Evolutionary conservation across 92 coral and sea anemone species (phyloP).

Genomic region (Parazoanthus atlanticus): DNA sequence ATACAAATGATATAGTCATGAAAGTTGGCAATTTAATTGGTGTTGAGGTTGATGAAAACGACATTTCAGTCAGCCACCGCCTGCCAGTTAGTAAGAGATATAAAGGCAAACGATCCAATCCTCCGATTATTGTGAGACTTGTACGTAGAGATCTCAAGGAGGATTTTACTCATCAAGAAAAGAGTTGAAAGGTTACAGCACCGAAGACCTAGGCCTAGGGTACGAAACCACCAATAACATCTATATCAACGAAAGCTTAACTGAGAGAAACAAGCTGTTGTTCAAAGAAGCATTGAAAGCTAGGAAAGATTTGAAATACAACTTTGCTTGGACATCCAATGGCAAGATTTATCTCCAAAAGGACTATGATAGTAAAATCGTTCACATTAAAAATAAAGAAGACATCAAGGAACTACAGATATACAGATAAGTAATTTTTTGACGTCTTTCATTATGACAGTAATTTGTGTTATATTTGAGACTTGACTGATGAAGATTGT

Average conservation of each 20-base stretch:
- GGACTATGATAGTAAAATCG: conserved; percentile 23
- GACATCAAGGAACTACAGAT: neutral
- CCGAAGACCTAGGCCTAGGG: conserved; percentile 30
- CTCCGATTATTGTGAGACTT: conserved; percentile 64
- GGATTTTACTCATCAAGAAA: conserved; percentile 28
- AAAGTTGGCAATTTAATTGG: conserved; percentile 52
- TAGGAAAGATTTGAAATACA: conserved; percentile 18
- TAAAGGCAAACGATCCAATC: conserved; percentile 35
- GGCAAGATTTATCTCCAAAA: conserved; percentile 27
- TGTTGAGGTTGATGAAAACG: conserved; percentile 36
- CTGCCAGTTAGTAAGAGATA: conserved; percentile 47
- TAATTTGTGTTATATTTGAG: neutral
- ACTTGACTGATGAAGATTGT: conserved; percentile 5
- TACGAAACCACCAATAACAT: conserved; percentile 25
- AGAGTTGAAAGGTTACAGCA: conserved; percentile 22
- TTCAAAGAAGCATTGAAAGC: conserved; percentile 32
- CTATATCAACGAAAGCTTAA: conserved; percentile 44
- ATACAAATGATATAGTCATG: conserved; percentile 29
- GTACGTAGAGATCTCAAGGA: conserved; percentile 46
- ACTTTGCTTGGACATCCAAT: conserved; percentile 41
- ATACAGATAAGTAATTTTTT: conserved; percentile 7
- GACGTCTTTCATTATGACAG: neutral
- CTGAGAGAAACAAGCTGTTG: conserved; percentile 27
- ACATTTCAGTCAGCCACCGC: conserved; percentile 58
- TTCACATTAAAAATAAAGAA: conserved; percentile 13